Percentiles rank a stretch among this genome's conserved stretches.
Conservation (phyloP, 37 sponge, comb jelly and placozoan genomes). For the Chondrilla cf. caribensis region DNA sequence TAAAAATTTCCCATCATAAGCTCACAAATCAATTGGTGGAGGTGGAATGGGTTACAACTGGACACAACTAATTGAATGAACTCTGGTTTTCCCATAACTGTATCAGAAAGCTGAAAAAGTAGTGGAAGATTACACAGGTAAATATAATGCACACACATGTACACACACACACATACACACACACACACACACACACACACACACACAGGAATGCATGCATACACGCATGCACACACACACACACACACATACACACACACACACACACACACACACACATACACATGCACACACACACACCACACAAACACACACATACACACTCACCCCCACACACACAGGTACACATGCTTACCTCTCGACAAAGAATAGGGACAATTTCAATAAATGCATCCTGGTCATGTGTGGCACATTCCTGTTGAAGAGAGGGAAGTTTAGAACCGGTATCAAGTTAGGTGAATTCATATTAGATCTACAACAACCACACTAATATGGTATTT, state of each 20-base stretch:
- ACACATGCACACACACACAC: not conserved
- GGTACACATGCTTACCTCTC: conserved; percentile 31
- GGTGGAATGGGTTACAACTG: conserved; percentile 65
- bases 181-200: conserved; percentile 8
- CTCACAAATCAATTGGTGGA: conserved; percentile 18
- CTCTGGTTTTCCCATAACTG: conserved; percentile 35
- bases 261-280: conserved; percentile 10
- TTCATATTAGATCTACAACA: too few species aligned
- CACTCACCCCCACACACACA: conserved; percentile 9
- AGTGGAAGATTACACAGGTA: not conserved
- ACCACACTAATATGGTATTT: too few species aligned
- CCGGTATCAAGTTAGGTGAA: too few species aligned
- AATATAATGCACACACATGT: not conserved
- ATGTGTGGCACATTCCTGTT: conserved; percentile 45
- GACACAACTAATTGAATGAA: conserved; percentile 51
- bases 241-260: not conserved
- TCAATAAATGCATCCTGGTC: conserved; percentile 45
- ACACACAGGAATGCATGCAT: not conserved
- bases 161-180: not conserved
- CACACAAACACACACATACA: conserved; percentile 3
- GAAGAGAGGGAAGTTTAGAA: too few species aligned
- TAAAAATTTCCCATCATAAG: conserved; percentile 23
- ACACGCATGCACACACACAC: not conserved
- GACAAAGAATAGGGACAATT: conserved; percentile 43
- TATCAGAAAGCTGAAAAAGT: conserved; percentile 34